Base-by-base conservation (phyloP, 1,140 invertebrate genomes). In the Neoseiulus cucumeris region DNA sequence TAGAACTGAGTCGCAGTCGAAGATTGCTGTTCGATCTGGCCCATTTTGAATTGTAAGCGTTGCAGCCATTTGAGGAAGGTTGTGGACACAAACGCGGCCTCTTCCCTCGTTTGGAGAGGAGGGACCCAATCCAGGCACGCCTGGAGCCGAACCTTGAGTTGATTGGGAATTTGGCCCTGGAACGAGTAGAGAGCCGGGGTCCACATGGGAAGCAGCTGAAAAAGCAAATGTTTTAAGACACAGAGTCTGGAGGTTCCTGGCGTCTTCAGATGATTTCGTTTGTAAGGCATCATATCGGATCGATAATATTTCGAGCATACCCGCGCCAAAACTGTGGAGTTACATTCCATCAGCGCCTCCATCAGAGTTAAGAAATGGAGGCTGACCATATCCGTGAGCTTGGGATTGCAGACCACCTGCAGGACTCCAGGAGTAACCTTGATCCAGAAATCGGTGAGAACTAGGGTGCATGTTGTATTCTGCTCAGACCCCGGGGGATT, bases 351-450 rank as follows among this genome's bases (percentile, higher is more conserved):
- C 6, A 98, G 78, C 0, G 91, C 89, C 78, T 99, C 95, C 74
- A 99, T 82, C 47, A 98, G 80, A 73, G 87, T 92, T 59, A 98
- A 76, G 75, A 98, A 97, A 74, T 98, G 94, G 0, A 97, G 78
- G 75, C 94, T 97, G 4, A 98, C 91, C 80, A 94, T 96, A 78
- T 98, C 94, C 1, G 92, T 89, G 59, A 98, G 75, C 89, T 95
- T 94, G 7, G 91, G 93, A 73, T 92, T 87, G 17, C 89, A 86
- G 7, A 98, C 83, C 28, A 98, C 78, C 75, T 97, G 90, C 39
- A 98, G 76, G 67, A 99, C 86, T 65, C 86, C 88, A 0, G 92
- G 94, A 20, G 94, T 97, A 0, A 98, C 87, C 78, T 96, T 91
- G 5, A 87, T 87, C 95, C 95, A 99, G 80, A 98, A 98, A 76